Conservation (phyloP, 2,797 vertebrate genomes). For the Smutsia temminckii region DNA sequence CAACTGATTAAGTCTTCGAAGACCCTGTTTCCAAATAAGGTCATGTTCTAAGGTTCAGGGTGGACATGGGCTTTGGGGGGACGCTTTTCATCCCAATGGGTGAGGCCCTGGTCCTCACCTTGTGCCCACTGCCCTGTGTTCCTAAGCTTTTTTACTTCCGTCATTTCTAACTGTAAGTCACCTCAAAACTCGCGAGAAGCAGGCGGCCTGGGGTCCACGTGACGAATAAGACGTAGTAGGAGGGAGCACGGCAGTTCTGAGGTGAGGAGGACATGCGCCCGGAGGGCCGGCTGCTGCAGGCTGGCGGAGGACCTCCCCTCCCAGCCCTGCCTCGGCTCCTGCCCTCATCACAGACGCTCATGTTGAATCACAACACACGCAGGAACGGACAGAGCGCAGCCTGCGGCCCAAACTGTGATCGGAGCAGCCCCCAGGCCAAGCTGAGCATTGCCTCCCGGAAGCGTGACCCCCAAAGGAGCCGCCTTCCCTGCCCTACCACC, state of each 20-base stretch:
- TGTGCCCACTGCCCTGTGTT: too few species aligned
- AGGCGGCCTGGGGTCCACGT: accelerated
- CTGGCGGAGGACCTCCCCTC: accelerated
- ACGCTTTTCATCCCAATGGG: neutral
- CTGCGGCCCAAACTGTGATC: too few species aligned
- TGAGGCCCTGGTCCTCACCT: neutral
- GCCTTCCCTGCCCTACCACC: accelerated
- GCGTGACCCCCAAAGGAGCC: neutral
- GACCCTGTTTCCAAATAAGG: neutral
- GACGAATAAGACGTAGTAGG: accelerated
- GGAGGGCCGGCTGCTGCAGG: neutral
- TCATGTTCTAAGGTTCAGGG: neutral
- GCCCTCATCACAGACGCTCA: too few species aligned
- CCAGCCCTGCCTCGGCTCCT: too few species aligned
- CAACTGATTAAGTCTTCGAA: neutral
- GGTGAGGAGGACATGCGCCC: neutral
- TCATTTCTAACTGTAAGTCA: neutral
- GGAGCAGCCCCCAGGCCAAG: too few species aligned
- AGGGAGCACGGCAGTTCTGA: accelerated
- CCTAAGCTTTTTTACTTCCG: neutral
- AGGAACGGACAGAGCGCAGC: too few species aligned
- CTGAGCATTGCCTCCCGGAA: too few species aligned
- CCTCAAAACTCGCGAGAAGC: neutral
- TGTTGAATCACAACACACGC: too few species aligned
- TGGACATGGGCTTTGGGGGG: too few species aligned